Evolutionary conservation across 2,797 vertebrate species (phyloP).

Genomic region (Avahi laniger): DNA sequence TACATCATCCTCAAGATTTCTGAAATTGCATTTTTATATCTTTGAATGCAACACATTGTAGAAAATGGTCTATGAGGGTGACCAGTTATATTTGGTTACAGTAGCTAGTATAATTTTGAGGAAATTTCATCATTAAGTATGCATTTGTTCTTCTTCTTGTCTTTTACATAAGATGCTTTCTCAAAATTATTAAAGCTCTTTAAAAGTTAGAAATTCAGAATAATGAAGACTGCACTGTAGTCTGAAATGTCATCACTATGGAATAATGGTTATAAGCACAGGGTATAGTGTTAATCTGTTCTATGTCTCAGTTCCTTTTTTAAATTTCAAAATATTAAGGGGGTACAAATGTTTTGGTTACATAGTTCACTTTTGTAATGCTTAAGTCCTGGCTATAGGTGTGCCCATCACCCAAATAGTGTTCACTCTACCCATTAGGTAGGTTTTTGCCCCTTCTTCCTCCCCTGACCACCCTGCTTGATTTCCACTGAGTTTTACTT

Average conservation of each 20-base stretch:
- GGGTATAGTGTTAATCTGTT: not conserved
- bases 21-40: not conserved
- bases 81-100: not conserved
- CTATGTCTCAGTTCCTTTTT: not conserved
- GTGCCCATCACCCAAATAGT: too few relatives aligned
- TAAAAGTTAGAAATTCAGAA: not conserved
- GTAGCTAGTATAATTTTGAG: not conserved
- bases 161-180: not conserved
- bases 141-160: conserved; percentile 8
- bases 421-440: too few relatives aligned
- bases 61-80: not conserved
- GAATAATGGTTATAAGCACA: not conserved
- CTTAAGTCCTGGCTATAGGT: too few relatives aligned
- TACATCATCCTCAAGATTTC: not conserved
- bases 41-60: not conserved
- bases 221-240: not conserved
- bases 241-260: not conserved
- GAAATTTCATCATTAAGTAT: not conserved
- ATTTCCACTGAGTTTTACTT: too few relatives aligned
- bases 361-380: too few relatives aligned
- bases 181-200: not conserved
- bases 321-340: not conserved
- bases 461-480: too few relatives aligned
- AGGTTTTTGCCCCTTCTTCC: too few relatives aligned
- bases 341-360: too few relatives aligned